Base-by-base conservation (phyloP, 2,888 invertebrate genomes). In the Stenurella melanura region DNA sequence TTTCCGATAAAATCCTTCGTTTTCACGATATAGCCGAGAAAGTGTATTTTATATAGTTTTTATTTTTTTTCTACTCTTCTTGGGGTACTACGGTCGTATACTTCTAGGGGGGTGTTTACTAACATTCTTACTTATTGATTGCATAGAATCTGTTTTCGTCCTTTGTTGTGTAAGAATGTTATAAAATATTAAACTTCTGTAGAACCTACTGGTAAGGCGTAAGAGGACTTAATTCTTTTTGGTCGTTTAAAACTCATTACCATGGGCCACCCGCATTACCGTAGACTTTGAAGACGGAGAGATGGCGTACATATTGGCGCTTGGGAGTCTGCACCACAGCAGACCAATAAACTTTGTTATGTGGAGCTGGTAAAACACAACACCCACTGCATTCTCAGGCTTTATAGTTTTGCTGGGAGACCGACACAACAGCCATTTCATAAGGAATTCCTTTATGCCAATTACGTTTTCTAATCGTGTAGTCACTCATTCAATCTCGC, bases 321-420 rank as follows among this genome's bases (percentile, higher is more conserved):
- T 77, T 61, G 61, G 69, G 21, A 76, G 74, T 74, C 76, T 79
- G 75, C 66, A 77, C 73, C 77, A 77, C 70, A 73, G 68, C 74
- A 78, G 70, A 79, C 79, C 73, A 76, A 77, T 79, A 79, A 79
- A 79, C 77, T 74, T 75, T 68, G 74, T 69, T 74, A 76, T 72
- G 72, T 72, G 64, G 71, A 64, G 71, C 63, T 56, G 58, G 75
- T 72, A 76, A 69, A 74, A 74, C 60, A 81, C 64, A 79, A 75
- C 81, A 79, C 79, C 77, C 78, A 79, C 79, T 42, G 75, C 79
- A 81, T 81, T 81, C 78, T 75, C 71, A 12, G 54, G 68, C 57
- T 76, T 81, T 72, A 79, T 76, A 76, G 73, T 73, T 78, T 75
- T 76, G 38, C 70, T 38, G 70, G 70, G 78, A 77, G 72, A 63